Percentiles rank a stretch among this genome's conserved stretches.
These are phyloP conservation scores for Cranoglanis bouderius DNA, from an alignment of 2,113 vertebrate genomes.

Conservation along the genomic window DNA sequence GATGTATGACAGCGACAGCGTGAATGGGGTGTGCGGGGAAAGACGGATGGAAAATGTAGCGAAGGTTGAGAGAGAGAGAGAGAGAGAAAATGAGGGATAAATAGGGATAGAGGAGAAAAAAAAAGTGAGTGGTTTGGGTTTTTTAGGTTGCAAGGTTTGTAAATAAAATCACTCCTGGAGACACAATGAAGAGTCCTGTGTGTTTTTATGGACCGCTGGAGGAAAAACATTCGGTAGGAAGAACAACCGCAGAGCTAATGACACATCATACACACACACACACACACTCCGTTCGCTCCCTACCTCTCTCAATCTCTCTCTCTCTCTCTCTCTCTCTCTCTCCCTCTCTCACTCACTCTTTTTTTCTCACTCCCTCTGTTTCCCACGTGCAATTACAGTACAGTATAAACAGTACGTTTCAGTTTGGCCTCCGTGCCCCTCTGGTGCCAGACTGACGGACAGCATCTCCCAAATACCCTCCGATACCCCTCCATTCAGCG, in stretches of 20 bases:
- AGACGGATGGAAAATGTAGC: neutral
- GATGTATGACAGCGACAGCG: slow-evolving; percentile 26
- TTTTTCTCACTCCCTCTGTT: slow-evolving; percentile 32
- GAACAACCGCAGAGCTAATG: slow-evolving; percentile 58
- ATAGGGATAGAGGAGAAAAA: neutral
- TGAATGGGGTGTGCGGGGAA: neutral
- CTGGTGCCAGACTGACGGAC: slow-evolving; percentile 58
- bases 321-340: slow-evolving; percentile 11
- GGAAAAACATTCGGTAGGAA: slow-evolving; percentile 58
- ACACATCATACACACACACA: slow-evolving; percentile 43
- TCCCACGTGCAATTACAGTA: slow-evolving; percentile 57
- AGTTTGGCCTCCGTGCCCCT: slow-evolving; percentile 50
- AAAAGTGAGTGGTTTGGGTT: slow-evolving; percentile 38
- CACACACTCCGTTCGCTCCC: slow-evolving; percentile 5
- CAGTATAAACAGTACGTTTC: slow-evolving; percentile 57
- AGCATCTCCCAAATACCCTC: slow-evolving; percentile 51
- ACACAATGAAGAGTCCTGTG: slow-evolving; percentile 58
- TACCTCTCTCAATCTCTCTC: slow-evolving; percentile 13
- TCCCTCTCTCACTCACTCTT: slow-evolving; percentile 22
- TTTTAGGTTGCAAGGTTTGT: slow-evolving; percentile 56
- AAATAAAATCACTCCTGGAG: slow-evolving; percentile 56
- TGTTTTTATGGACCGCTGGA: slow-evolving; percentile 56
- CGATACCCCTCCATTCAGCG: slow-evolving; percentile 42
- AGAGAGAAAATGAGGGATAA: neutral
- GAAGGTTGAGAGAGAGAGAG: neutral